Evolutionary conservation across 2,797 vertebrate genomes (phyloP), one percentile per base, ranked within the genome.

Genomic region (Paramormyrops hopkinsi): DNA sequence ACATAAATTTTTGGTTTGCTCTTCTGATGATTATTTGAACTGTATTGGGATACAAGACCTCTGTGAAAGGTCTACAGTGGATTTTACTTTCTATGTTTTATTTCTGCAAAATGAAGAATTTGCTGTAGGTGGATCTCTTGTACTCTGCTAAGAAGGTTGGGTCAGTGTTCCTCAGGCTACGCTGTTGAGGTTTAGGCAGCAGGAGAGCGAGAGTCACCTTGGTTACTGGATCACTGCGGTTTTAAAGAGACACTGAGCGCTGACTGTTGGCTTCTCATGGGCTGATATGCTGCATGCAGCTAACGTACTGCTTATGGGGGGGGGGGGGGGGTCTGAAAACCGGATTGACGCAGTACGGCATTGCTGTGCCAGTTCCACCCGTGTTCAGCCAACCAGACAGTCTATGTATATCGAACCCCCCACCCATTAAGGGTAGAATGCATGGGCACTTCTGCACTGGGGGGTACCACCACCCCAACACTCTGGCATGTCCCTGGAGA

Each of bases 141-240:
- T 79, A 8, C 76, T 82, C 17, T 56, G 37, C 48, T 22, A 14
- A 86, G 86, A 19, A 87, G 25, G 33, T 62, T 12, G 37, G 33
- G 29, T 8, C 86, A 41, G 86, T 11, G 53, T 44, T 62, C 14
- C 65, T 73, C 33, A 62, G 51, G 14, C 86, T 87, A 37, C 33
- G 7, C 29, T 41, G 25, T 87, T 41, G n/a, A 44, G 14, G 22
- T 33, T 22, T 50, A 84, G 51, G 22, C 41, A 65, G 51, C 3
- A 6, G 37, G 48, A 84, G 59, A 12, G 6, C 12, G 12, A 89
- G 59, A 14, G 46, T 59, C 59, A 53, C n/a, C 12, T 89, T 83
- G 48, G 88, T 86, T 86, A 73, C 82, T 86, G 88, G 88, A 86
- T 89, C 88, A 86, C 82, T 51, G 88, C 53, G 29, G 51, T 59